A percentile compares a stretch with the other conserved stretches of the same genome.
Evolutionary conservation across 1,140 invertebrate genomes (phyloP).

Genomic region (Drosophila kanapiae): DNA sequence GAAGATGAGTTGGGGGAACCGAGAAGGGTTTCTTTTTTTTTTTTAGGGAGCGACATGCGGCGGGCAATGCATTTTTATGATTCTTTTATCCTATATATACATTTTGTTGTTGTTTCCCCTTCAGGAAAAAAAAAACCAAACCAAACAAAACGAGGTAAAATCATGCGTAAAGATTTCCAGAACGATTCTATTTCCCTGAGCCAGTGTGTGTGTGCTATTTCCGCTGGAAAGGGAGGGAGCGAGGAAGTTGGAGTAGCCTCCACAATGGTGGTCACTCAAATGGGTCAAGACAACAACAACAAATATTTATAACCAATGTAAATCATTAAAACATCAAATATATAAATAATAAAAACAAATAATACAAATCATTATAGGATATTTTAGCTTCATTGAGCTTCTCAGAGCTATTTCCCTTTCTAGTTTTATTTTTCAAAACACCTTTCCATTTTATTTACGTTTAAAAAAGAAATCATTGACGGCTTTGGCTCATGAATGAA

Average conservation of each 20-base stretch:
- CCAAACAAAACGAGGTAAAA: slow-evolving; percentile 65
- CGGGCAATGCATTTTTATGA: slow-evolving; percentile 50
- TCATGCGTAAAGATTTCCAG: slow-evolving; percentile 75
- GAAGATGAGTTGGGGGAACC: slow-evolving; percentile 16
- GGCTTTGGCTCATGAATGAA: slow-evolving; percentile 7
- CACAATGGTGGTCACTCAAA: slow-evolving; percentile 33
- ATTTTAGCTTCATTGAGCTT: too few relatives aligned
- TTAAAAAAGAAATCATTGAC: background rate
- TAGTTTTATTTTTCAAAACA: background rate
- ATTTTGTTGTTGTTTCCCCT: slow-evolving; percentile 44
- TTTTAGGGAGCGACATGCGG: slow-evolving; percentile 19
- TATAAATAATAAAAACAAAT: background rate
- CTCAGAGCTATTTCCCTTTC: background rate
- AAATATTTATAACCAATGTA: too few relatives aligned
- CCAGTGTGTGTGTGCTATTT: slow-evolving; percentile 56
- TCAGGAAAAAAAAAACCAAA: slow-evolving; percentile 24
- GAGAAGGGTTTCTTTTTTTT: background rate
- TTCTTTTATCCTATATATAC: slow-evolving; percentile 55
- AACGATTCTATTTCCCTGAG: slow-evolving; percentile 42
- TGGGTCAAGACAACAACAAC: slow-evolving; percentile 18
- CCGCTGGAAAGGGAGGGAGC: slow-evolving; percentile 46
- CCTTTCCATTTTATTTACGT: slow-evolving; percentile 1
- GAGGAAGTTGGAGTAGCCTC: slow-evolving; percentile 18
- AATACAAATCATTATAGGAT: too few relatives aligned
- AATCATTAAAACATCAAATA: too few relatives aligned